Conservation (phyloP, 2,113 vertebrate species). For the Leiothrix lutea region DNA sequence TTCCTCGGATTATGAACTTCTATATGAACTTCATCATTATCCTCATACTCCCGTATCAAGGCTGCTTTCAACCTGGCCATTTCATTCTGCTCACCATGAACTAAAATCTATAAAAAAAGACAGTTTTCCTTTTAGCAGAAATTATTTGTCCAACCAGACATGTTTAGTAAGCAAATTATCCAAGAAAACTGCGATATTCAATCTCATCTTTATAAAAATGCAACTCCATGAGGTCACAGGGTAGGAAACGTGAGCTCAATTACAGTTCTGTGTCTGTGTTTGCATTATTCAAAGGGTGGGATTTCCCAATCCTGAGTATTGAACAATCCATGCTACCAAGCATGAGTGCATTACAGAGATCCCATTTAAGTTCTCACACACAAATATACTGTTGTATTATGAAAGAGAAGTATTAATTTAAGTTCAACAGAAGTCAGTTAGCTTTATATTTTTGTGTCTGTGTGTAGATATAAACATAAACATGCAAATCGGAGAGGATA, state of each 20-base stretch:
- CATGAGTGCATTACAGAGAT: background rate
- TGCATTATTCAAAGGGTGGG: background rate
- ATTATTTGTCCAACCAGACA: background rate
- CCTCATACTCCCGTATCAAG: constrained; percentile 94
- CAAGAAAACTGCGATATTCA: background rate
- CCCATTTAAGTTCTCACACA: background rate
- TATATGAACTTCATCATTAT: constrained; percentile 95
- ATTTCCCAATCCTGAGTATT: background rate
- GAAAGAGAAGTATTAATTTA: background rate
- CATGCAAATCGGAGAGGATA: background rate
- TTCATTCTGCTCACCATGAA: constrained; percentile 98
- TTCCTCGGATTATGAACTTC: constrained; percentile 97
- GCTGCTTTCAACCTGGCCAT: constrained; percentile 97
- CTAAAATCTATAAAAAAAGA: constrained; percentile 81
- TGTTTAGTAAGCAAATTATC: background rate
- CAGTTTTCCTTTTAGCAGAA: background rate
- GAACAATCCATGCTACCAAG: background rate
- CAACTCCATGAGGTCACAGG: background rate
- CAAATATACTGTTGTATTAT: background rate
- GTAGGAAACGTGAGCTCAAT: background rate
- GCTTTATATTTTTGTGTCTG: background rate
- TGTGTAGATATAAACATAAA: background rate
- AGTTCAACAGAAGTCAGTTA: background rate
- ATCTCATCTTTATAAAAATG: background rate
- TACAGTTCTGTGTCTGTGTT: background rate